Base-by-base conservation (phyloP, 2,113 vertebrate genomes). In the Nanorana parkeri region DNA sequence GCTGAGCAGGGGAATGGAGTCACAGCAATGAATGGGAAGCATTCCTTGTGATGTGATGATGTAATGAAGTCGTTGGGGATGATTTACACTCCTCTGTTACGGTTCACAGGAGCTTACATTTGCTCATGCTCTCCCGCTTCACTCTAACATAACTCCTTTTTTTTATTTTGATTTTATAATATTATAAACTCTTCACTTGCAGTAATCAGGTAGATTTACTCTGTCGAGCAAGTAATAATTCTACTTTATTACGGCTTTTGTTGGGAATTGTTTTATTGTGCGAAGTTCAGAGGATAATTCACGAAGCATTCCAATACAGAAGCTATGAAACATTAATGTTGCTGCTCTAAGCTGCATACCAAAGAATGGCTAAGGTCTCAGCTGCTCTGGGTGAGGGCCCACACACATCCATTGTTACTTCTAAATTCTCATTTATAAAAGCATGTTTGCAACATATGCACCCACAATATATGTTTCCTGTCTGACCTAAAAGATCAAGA, bases 181-280 rank as follows among this genome's bases (percentile, higher is more conserved):
- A 81, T 66, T 81, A 81, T 81, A 81, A 72, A 81, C 69, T 81
- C 69, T 67, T 73, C 69, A 55, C 80, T 74, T 75, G 78, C 69
- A 67, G 80, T 81, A 81, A 81, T 81, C 60, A 75, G 80, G 80
- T 81, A 75, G 80, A 74, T 74, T 74, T 81, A 81, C 80, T 81
- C 51, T 29, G 20, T 60, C 6, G 41, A 81, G 78, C 52, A 51
- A 60, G 78, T 71, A 17, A 80, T 80, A 69, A 80, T 80, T 80
- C 78, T 81, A 64, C 29, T 81, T 81, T 81, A 81, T 63, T 63
- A 64, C 68, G 29, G 56, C 58, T 81, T 81, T 81, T 81, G 63
- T 81, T 81, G 55, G 36, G 54, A 71, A 64, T 72, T 63, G 78
- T 72, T 81, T 81, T 61, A 81, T 71, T 81, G 67, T 81, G 41